Base-by-base conservation (phyloP, 2,797 vertebrate species). In the Cephalopachus bancanus region DNA sequence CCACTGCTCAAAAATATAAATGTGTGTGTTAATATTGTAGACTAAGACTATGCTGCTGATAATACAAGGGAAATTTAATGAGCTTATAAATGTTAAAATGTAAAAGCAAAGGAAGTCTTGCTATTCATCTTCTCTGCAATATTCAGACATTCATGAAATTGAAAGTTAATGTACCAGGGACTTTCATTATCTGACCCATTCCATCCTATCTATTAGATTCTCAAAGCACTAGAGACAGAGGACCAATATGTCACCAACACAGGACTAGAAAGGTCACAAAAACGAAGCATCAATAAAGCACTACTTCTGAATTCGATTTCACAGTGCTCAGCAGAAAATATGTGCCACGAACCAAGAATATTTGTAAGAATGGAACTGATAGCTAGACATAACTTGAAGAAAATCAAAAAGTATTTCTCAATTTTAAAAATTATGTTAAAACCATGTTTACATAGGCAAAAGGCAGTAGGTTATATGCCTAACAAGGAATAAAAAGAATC, bases 61-160 rank as follows among this genome's bases (percentile, higher is more conserved):
- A 98, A 98, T 91, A 97, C 53, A 97, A 95, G 80, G 86, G 89
- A 97, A 96, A 98, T 69, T 88, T 97, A 98, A 98, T 97, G 97
- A 98, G 98, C 97, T 98, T 98, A 98, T 98, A 98, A 98, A 98
- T 98, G 98, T 98, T 98, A 98, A 98, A 98, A 98, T 98, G 97
- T 98, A 98, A 98, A 99, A 98, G 98, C 98, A 98, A 98, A 95
- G 96, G 97, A 98, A 98, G 98, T 98, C 96, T 98, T 94, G 97
- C 98, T 98, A 99, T 99, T 98, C 98, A 98, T 99, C 98, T 99
- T 99, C 97, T 97, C 98, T 96, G 97, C 98, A 97, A 98, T 98
- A 99, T 98, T 99, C 98, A 99, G 99, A 99, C 99, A 99, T 98
- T 99, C 98, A 99, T 98, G 99, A 99, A 99, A 99, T 99, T 99